These are phyloP conservation scores for Sinocyclocheilus rhinocerous DNA, from an alignment of 2,113 vertebrate species.

Conservation along the genomic window DNA sequence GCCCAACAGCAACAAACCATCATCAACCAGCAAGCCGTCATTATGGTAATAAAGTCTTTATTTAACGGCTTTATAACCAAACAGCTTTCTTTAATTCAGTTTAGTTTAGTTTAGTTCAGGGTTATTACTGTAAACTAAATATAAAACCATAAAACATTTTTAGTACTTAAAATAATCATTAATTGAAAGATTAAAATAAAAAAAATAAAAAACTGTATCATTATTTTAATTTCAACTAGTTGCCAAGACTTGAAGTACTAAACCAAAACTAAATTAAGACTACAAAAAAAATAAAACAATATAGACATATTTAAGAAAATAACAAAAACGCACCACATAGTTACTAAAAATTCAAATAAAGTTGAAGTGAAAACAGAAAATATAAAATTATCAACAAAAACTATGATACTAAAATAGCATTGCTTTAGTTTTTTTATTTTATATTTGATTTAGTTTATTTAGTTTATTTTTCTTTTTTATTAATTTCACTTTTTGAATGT, in stretches of 20 bases:
- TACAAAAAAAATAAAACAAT: not conserved
- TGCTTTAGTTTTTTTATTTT: not conserved
- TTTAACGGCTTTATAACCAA: not conserved
- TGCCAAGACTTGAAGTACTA: not conserved
- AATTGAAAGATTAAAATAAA: not conserved
- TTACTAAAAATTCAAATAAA: not conserved
- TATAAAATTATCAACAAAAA: not conserved
- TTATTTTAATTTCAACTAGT: not conserved
- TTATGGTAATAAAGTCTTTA: constrained; percentile 74
- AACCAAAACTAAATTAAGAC: not conserved
- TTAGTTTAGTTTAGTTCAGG: not conserved
- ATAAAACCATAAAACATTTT: not conserved
- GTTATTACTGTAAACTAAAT: not conserved
- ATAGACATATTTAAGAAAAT: not conserved
- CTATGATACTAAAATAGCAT: not conserved
- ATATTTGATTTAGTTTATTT: not conserved
- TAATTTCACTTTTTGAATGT: not conserved
- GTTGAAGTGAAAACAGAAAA: not conserved
- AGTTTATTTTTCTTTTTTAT: not conserved
- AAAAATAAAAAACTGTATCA: not conserved
- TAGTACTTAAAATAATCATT: not conserved
- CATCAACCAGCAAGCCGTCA: constrained; percentile 77
- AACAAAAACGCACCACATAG: not conserved
- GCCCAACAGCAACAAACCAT: constrained; percentile 76
- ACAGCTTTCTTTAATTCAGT: not conserved